Percentiles rank a stretch among this genome's conserved stretches.
Conservation (phyloP, 2,797 vertebrate species). For the Synaphobranchus kaupii region DNA sequence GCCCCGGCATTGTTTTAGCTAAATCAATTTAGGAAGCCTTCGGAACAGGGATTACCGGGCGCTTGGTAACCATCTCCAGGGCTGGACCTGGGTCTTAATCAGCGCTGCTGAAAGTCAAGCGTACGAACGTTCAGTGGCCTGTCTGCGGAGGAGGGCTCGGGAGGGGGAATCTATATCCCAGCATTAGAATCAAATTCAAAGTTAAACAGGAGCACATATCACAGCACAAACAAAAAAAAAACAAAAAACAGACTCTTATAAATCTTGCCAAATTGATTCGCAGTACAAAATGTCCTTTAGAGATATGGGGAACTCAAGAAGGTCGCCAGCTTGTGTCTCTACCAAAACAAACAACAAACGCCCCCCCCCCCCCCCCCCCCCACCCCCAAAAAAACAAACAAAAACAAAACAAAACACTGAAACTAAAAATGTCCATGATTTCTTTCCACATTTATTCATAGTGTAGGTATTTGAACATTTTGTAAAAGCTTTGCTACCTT, state of each 20-base stretch:
- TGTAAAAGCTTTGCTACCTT: background rate
- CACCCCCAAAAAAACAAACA: too few relatives aligned
- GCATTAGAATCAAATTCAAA: slow-evolving; percentile 12
- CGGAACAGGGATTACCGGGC: slow-evolving; percentile 39
- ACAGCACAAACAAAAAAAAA: slow-evolving; percentile 4
- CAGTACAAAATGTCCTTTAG: slow-evolving; percentile 3
- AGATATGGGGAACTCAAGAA: background rate
- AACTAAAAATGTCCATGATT: background rate
- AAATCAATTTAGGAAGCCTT: slow-evolving; percentile 55
- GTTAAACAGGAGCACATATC: slow-evolving; percentile 4
- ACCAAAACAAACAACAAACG: too few relatives aligned
- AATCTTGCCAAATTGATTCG: background rate
- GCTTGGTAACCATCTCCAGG: slow-evolving; percentile 24
- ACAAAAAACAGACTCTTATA: background rate
- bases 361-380: too few relatives aligned
- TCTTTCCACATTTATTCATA: background rate
- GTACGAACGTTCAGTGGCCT: background rate
- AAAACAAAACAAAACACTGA: background rate
- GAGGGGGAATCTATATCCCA: background rate
- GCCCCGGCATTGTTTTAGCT: slow-evolving; percentile 45
- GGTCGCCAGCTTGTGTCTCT: background rate
- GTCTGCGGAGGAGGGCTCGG: background rate
- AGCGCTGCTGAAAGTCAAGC: slow-evolving; percentile 22
- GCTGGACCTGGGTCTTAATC: slow-evolving; percentile 26
- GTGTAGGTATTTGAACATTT: background rate